Base-by-base conservation (phyloP, 1,140 invertebrate species). In the Brachionus angularis region DNA sequence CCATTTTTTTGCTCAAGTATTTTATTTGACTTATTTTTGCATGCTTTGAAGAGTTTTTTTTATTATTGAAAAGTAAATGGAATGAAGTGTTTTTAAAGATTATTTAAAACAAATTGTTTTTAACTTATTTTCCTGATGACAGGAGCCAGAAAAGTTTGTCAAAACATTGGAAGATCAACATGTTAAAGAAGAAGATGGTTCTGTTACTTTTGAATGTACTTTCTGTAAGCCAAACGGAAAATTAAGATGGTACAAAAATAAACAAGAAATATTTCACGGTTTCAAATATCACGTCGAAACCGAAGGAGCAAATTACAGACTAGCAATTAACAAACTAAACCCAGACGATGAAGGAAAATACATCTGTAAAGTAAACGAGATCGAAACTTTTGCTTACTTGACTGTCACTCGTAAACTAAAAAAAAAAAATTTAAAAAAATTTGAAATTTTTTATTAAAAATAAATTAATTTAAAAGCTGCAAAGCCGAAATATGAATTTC, bases 321-420 rank as follows among this genome's bases (percentile, higher is more conserved):
- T 72, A 3, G 14, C n/a, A 1, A 94, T 99, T 73, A 86, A 86
- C 76, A 88, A 87, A 75, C 93, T 96, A 0, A 93, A 90, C 82
- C 89, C 93, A 12, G 94, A 98, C 76, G 96, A 99, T 79, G 91
- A 88, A 74, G 96, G 94, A 73, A 96, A 94, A 84, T 97, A 96
- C 77, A 93, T 90, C 0, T 89, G 95, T 77, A 92, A 97, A 84
- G 95, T 96, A 75, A 88, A 89, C 74, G 93, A 94, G 44, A 86
- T 93, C 23, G 86, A 86, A 27, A 91, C 88, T 74, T 89, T 90
- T n/a, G 93, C 87, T 47, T 92, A 93, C 82, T 85, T 98, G 0
- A 93, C 91, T 83, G 95, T 98, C 27, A 93, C 96, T 79, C 89
- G 89, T 71, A 71, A 70, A 10, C 21, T 31, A 33, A 1, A 12